These are phyloP conservation scores for Hemistola chrysoprasaria DNA, from an alignment of 2,888 invertebrate species.

Conservation along the genomic window DNA sequence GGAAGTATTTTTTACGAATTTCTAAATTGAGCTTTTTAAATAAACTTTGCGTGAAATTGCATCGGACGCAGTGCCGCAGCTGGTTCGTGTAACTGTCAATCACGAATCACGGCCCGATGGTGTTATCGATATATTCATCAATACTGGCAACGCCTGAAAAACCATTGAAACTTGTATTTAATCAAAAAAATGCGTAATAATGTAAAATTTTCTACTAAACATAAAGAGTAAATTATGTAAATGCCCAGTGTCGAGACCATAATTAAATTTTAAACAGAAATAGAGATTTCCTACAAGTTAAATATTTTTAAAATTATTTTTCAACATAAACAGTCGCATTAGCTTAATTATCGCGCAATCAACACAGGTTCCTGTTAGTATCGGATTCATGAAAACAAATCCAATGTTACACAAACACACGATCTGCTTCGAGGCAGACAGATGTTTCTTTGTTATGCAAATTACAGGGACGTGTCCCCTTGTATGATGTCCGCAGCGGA, in stretches of 20 bases:
- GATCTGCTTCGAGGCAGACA: constrained; percentile 36
- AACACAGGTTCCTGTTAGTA: constrained; percentile 19
- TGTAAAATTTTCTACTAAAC: too few relatives aligned
- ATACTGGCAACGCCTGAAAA: too few relatives aligned
- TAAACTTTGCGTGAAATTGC: too few relatives aligned
- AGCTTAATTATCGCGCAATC: constrained; percentile 16
- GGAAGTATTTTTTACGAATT: too few relatives aligned
- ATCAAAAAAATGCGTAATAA: too few relatives aligned
- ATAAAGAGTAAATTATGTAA: too few relatives aligned
- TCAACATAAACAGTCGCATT: neutral
- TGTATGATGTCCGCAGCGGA: constrained; percentile 43
- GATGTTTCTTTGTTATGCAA: constrained; percentile 69
- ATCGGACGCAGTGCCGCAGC: neutral
- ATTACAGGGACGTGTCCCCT: constrained; percentile 45
- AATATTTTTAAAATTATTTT: neutral
- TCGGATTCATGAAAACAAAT: constrained; percentile 43
- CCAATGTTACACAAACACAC: constrained; percentile 47
- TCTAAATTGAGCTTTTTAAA: too few relatives aligned
- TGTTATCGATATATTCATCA: constrained; percentile 2
- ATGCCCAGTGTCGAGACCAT: too few relatives aligned
- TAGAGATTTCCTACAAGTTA: too few relatives aligned
- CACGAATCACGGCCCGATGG: constrained; percentile 1
- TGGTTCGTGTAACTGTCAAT: constrained; percentile 7
- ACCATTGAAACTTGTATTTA: too few relatives aligned
- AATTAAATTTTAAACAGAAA: too few relatives aligned